phyloP scores from a whole-genome alignment of 2,888 invertebrate species.

The Limnephilus marmoratus region DNA sequence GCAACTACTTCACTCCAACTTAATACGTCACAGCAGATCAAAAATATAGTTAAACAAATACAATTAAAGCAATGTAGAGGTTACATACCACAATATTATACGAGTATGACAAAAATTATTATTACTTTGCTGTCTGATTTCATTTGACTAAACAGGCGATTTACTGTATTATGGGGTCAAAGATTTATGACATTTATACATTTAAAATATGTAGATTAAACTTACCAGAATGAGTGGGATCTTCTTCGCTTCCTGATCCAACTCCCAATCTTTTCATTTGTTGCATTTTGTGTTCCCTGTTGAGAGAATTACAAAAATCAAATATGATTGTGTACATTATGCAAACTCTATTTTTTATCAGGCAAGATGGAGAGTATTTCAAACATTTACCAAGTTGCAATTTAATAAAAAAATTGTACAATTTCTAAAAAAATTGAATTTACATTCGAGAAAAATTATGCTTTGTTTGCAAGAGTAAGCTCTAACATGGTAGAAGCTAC shows the following conservation, averaged over 20 bases:
- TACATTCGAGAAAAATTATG: not conserved
- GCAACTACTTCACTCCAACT: too few species aligned
- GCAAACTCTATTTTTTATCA: not conserved
- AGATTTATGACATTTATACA: not conserved
- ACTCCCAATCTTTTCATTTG: conserved; percentile 85
- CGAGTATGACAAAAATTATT: not conserved
- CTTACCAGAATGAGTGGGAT: conserved; percentile 86
- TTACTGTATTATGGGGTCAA: too few species aligned
- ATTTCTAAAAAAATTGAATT: not conserved
- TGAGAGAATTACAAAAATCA: not conserved
- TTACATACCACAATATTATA: not conserved
- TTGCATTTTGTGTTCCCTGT: conserved; percentile 83
- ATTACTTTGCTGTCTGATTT: not conserved
- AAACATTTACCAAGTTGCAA: not conserved
- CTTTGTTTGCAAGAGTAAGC: not conserved
- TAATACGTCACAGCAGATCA: too few species aligned
- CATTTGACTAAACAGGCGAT: not conserved
- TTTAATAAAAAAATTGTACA: not conserved
- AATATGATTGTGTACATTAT: not conserved
- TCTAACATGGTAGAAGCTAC: not conserved
- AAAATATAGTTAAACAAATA: too few species aligned
- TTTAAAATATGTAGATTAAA: conserved; percentile 23
- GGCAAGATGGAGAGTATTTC: not conserved
- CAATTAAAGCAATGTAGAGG: not conserved
- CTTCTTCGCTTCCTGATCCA: conserved; percentile 86